Conservation (phyloP, 2,113 vertebrate species). For the Gasterosteus nipponicus region DNA sequence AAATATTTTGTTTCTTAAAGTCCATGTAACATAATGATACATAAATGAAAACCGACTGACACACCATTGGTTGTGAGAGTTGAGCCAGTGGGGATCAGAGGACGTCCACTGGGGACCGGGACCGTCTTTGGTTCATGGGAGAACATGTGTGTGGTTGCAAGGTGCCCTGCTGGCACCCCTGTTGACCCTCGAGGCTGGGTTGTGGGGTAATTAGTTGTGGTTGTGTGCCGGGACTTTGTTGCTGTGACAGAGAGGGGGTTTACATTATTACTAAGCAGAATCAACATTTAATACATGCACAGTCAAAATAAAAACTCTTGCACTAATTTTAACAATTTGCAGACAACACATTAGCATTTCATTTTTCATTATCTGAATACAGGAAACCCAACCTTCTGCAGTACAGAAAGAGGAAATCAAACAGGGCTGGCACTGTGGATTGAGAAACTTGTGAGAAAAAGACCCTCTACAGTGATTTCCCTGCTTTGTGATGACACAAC, state of each 20-base stretch:
- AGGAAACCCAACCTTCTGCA: slow-evolving; percentile 27
- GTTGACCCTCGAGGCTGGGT: slow-evolving; percentile 12
- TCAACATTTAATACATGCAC: too few species aligned
- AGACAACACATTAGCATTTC: not conserved
- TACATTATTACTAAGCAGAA: not conserved
- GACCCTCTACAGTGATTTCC: slow-evolving; percentile 46
- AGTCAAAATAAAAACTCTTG: too few species aligned
- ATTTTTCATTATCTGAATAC: not conserved
- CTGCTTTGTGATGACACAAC: slow-evolving; percentile 31
- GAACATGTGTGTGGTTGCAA: not conserved
- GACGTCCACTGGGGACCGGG: slow-evolving; percentile 4
- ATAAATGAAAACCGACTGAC: not conserved
- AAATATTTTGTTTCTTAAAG: not conserved
- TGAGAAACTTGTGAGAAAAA: slow-evolving; percentile 24
- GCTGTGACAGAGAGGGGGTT: slow-evolving; percentile 40
- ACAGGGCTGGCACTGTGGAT: not conserved
- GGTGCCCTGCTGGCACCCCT: not conserved
- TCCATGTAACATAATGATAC: not conserved
- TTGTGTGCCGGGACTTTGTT: not conserved
- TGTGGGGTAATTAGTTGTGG: not conserved
- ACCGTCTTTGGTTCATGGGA: not conserved
- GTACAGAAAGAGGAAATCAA: slow-evolving; percentile 42
- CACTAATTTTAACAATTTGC: too few species aligned
- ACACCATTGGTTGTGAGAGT: slow-evolving; percentile 38
- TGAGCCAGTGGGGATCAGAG: not conserved